Base-by-base conservation (phyloP, 2,797 vertebrate species). In the Otolemur crassicaudatus region DNA sequence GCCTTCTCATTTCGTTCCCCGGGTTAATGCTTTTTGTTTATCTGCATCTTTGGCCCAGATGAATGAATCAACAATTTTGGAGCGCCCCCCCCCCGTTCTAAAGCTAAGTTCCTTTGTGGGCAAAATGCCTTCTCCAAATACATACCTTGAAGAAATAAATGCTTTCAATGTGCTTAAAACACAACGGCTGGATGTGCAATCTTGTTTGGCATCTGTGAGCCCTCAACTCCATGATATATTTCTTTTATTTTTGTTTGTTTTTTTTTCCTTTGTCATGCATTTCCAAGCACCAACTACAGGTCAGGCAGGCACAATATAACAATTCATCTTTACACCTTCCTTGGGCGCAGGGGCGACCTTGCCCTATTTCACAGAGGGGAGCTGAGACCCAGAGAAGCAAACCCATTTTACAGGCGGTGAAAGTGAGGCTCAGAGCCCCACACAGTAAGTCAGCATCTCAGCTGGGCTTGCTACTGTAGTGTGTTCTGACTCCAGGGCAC, bases 61-160 rank as follows among this genome's bases (percentile, higher is more conserved):
- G 95, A 98, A 97, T 95, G 96, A 97, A 96, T 93, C 80, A 77
- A 93, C 0, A 67, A 84, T 95, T 95, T 81, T 87, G 40, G 69
- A 93, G 72, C 1, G 20, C 89, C 56, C 34, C 20, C 23, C 29
- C 29, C 7, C 43, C 67, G 40, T 34, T 93, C 79, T 25, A 65
- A 91, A 85, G 92, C 20, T 23, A 69, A 88, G 23, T 58, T 58
- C 49, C 65, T 91, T 83, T 65, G 82, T 23, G 67, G 31, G 11
- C 17, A 9, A 5, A 6, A 49, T n/a, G 61, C 14, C 63, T 34
- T 90, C 75, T 94, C 58, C 40, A 61, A 31, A 79, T 14, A 49
- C 13, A 29, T 46, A 61, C 69, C 58, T 75, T 60, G 81, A 76
- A 40, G 81, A 94, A 73, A 77, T 14, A 40, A 89, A 92, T 4